Evolutionary conservation across 2,888 invertebrate genomes (phyloP), one percentile per base, ranked within the genome.

Genomic region (Catonia carolina): DNA sequence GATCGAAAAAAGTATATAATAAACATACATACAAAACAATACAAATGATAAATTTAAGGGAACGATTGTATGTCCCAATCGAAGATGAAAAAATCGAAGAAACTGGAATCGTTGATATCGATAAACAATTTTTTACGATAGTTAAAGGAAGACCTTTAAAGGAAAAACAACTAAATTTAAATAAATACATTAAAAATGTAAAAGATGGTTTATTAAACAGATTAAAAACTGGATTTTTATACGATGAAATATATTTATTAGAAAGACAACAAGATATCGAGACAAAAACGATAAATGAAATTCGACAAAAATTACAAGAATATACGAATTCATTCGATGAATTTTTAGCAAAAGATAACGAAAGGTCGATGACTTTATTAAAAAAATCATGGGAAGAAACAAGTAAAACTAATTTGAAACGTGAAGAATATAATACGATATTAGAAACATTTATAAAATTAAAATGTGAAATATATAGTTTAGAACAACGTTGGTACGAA

Each of bases 401-500:
- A 10, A 37, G 12, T 37, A 37, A 37, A 10, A 37, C 17, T 5
- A 10, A 37, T 37, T 37, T 42, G 2, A 45, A 14, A 2, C 8
- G 22, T 15, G 45, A 22, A 15, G 58, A 54, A n/a, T 27, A 54
- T 23, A 50, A 58, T 22, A 14, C 20, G 8, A 22, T 50, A 2
- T 48, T 58, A 54, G 50, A 54, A 27, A 53, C 53, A 17, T 39
- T 53, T 18, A 58, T 49, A 31, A 49, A 54, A 35, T 39, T 58
- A 14, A 53, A 48, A 7, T 49, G 54, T 49, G 41, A 35, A 17
- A 45, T 58, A 22, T 58, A 58, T 37, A 50, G 47, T 1, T 45
- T 58, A 1, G 60, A 60, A 36, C 55, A 58, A 39, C 35, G 48
- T 3, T 60, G 60, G 60, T 39, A 53, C 12, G 55, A 58, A 41